Conservation (phyloP, 1,140 invertebrate species). For the Habropoda laboriosa region DNA sequence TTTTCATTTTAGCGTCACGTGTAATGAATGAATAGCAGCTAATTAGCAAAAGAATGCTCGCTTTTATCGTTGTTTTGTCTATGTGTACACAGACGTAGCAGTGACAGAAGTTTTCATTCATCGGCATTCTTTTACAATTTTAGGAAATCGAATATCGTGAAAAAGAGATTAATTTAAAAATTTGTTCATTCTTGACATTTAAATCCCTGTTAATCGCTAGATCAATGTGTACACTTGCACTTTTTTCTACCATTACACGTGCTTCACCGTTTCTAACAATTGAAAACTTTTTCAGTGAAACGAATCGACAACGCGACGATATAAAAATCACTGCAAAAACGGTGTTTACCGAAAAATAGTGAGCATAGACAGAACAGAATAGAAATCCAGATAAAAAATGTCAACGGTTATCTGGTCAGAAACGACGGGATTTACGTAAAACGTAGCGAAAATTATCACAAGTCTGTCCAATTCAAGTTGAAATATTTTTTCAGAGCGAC, state of each 20-base stretch:
- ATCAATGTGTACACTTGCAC: too few species aligned
- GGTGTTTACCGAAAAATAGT: background rate
- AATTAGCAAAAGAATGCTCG: conserved; percentile 3
- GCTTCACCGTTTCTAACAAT: too few species aligned
- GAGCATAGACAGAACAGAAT: background rate
- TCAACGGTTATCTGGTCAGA: background rate
- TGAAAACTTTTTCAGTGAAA: background rate
- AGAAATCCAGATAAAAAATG: background rate
- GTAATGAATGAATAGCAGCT: conserved; percentile 16
- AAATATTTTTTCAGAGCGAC: background rate
- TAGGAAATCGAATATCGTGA: too few species aligned
- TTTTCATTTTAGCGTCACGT: conserved; percentile 2
- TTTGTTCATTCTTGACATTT: too few species aligned
- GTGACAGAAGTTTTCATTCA: background rate
- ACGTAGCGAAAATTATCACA: background rate
- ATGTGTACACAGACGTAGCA: background rate
- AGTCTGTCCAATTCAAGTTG: background rate
- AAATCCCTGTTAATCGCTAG: too few species aligned
- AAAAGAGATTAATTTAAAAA: too few species aligned
- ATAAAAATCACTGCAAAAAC: background rate
- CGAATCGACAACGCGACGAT: background rate
- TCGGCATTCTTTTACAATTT: too few species aligned
- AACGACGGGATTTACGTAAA: background rate
- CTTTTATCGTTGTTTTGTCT: background rate
- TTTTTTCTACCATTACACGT: too few species aligned